Evolutionary conservation across 1,140 invertebrate genomes (phyloP).

Genomic region (Neodiprion virginianus): DNA sequence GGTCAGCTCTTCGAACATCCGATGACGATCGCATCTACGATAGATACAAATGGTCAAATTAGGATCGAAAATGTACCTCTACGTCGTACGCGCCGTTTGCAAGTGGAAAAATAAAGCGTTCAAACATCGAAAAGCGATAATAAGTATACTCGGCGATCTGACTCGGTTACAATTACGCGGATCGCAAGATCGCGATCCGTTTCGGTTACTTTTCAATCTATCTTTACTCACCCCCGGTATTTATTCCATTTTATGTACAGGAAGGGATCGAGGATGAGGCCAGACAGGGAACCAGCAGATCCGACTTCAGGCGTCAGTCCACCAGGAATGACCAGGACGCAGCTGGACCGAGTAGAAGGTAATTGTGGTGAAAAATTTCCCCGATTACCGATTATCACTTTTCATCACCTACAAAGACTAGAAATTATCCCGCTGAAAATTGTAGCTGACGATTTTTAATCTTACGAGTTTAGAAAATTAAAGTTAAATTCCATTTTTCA

Average conservation of each 20-base stretch:
- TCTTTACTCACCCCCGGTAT: neutral
- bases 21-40: no score
- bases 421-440: neutral
- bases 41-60: neutral
- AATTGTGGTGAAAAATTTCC: conserved; percentile 12
- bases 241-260: conserved; percentile 28
- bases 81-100: neutral
- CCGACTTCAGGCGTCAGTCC: conserved; percentile 37
- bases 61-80: neutral
- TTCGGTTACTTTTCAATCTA: conserved; percentile 9
- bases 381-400: neutral
- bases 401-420: neutral
- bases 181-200: neutral
- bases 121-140: neutral
- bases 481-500: no score
- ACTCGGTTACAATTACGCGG: neutral
- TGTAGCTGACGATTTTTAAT: no score
- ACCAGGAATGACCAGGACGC: conserved; percentile 39
- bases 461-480: no score
- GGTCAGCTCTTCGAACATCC: no score
- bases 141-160: neutral
- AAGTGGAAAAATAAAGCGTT: conserved; percentile 8
- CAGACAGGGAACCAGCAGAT: conserved; percentile 19
- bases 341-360: conserved; percentile 41
- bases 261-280: conserved; percentile 34